These are phyloP conservation scores for Perca fluviatilis DNA, from an alignment of 2,113 vertebrate genomes.

Conservation along the genomic window DNA sequence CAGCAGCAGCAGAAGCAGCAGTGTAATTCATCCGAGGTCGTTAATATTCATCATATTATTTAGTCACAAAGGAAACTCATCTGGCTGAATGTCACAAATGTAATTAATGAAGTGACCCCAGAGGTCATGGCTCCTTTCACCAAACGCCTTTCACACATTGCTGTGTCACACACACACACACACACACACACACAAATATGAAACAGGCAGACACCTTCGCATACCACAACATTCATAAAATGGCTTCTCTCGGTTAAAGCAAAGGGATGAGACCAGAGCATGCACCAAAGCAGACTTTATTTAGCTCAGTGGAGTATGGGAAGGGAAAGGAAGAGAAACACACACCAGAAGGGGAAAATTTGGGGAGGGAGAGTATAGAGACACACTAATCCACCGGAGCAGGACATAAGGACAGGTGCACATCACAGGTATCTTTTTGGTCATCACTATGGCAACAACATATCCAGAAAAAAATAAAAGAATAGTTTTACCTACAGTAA, in stretches of 20 bases:
- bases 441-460: slow-evolving; percentile 88
- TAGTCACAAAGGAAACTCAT: slow-evolving; percentile 89
- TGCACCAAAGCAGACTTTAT: slow-evolving; percentile 89
- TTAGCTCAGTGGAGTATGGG: slow-evolving; percentile 85
- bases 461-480: slow-evolving; percentile 82
- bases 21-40: slow-evolving; percentile 84
- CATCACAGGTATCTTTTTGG: slow-evolving; percentile 89
- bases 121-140: slow-evolving; percentile 83
- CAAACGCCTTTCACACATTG: slow-evolving; percentile 78
- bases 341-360: slow-evolving; percentile 75
- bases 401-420: slow-evolving; percentile 86
- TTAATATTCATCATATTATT: slow-evolving; percentile 89
- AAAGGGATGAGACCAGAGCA: slow-evolving; percentile 74
- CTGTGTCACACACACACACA: slow-evolving; percentile 66
- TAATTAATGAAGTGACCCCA: slow-evolving; percentile 88
- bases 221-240: slow-evolving; percentile 74
- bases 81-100: slow-evolving; percentile 88
- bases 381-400: slow-evolving; percentile 84
- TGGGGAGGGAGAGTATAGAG: slow-evolving; percentile 74
- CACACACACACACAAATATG: slow-evolving; percentile 64
- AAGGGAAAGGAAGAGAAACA: slow-evolving; percentile 79
- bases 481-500: slow-evolving; percentile 83
- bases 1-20: slow-evolving; percentile 80
- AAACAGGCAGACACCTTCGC: slow-evolving; percentile 53
- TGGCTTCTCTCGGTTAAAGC: slow-evolving; percentile 70